phyloP scores from a whole-genome alignment of 1,140 invertebrate species.

The Oppia nitens region DNA sequence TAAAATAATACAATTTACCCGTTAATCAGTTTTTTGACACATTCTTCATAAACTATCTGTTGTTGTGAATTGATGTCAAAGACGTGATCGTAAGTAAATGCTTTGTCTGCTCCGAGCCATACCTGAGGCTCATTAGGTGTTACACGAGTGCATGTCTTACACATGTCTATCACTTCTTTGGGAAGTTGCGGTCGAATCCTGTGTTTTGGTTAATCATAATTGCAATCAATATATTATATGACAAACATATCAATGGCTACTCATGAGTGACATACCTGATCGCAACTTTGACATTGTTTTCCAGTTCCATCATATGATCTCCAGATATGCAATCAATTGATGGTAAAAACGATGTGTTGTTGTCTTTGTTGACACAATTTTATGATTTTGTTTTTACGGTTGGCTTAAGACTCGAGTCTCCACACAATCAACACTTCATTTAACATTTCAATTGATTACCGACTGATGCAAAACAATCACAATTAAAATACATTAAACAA shows the following conservation, averaged over 20 bases:
- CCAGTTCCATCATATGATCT: not conserved
- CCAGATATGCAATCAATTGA: too few relatives aligned
- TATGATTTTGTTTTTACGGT: too few relatives aligned
- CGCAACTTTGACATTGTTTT: constrained; percentile 13
- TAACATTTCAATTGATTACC: too few relatives aligned
- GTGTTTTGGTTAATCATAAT: constrained; percentile 19
- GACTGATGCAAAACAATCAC: too few relatives aligned
- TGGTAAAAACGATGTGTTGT: too few relatives aligned
- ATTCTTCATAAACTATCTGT: constrained; percentile 61
- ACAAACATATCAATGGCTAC: not conserved
- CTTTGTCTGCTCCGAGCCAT: constrained; percentile 76
- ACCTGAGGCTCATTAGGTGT: constrained; percentile 75
- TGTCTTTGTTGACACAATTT: too few relatives aligned
- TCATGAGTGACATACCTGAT: constrained; percentile 1
- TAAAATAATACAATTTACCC: constrained; percentile 29
- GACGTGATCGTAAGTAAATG: constrained; percentile 93
- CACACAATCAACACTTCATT: too few relatives aligned
- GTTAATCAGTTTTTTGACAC: constrained; percentile 65
- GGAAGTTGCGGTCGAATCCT: constrained; percentile 88
- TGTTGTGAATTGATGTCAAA: constrained; percentile 56
- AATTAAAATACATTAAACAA: too few relatives aligned
- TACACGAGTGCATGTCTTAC: constrained; percentile 74
- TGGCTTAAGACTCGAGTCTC: too few relatives aligned
- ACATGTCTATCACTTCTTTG: constrained; percentile 83
- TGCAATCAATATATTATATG: not conserved